These are phyloP conservation scores for Narcine bancroftii DNA, from an alignment of 2,113 vertebrate genomes.

Conservation along the genomic window DNA sequence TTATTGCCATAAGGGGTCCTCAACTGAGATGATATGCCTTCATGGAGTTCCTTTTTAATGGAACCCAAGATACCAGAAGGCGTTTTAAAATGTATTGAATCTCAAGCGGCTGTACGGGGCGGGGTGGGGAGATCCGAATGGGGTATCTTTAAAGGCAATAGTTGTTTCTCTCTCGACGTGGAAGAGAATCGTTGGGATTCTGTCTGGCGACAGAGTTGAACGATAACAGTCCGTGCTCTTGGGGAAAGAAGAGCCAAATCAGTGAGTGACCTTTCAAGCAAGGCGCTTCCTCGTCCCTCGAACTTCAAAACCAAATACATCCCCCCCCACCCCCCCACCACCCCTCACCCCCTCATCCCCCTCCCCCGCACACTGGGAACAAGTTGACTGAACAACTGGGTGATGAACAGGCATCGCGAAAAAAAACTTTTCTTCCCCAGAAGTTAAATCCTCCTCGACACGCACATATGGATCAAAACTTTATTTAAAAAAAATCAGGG, in stretches of 20 bases:
- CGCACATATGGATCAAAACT: too few species aligned
- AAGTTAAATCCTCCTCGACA: too few species aligned
- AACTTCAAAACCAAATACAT: neutral
- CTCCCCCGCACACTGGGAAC: neutral
- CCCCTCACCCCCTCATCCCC: too few species aligned
- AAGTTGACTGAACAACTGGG: constrained; percentile 12
- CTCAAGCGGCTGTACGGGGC: too few species aligned
- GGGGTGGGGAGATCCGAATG: neutral
- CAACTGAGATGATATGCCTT: neutral
- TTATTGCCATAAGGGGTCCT: neutral
- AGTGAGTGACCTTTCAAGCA: neutral
- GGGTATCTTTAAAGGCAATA: neutral
- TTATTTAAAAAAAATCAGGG: too few species aligned
- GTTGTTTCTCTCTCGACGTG: neutral
- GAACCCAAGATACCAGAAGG: neutral
- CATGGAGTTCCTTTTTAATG: neutral
- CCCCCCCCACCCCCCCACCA: too few species aligned
- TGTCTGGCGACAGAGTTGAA: neutral
- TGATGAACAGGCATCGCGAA: too few species aligned
- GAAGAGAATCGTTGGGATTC: neutral
- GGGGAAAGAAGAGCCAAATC: neutral
- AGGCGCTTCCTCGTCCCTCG: neutral
- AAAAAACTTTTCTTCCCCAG: too few species aligned
- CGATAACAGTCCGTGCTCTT: neutral
- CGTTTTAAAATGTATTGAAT: neutral